These are phyloP conservation scores for Ptychodera flava DNA, from an alignment of 35 echinoderm and acorn worm genomes.

Conservation along the genomic window DNA sequence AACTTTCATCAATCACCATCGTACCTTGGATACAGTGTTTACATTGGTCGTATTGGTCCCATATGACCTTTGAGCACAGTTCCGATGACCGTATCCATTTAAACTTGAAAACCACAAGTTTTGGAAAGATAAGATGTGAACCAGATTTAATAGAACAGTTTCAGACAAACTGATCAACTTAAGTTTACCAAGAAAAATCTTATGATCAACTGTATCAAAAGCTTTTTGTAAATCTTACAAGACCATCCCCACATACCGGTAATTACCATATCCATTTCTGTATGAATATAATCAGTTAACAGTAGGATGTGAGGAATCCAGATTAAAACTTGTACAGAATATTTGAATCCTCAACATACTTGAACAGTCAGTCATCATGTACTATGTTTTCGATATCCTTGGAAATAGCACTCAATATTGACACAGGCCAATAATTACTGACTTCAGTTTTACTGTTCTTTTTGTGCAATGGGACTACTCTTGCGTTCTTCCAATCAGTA, in stretches of 20 bases:
- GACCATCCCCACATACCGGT: not conserved
- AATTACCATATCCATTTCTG: not conserved
- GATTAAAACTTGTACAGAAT: not conserved
- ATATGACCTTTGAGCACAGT: no score
- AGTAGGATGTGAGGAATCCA: not conserved
- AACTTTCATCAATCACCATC: no score
- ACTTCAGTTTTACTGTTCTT: not conserved
- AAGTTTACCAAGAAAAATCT: not conserved
- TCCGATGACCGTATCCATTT: no score
- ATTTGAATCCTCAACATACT: not conserved
- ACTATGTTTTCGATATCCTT: not conserved
- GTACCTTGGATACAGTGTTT: no score
- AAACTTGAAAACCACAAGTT: no score
- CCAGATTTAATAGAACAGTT: no score
- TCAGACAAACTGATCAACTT: not conserved
- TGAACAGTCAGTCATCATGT: not conserved
- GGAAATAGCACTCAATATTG: not conserved
- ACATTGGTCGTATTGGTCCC: no score
- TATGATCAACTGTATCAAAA: slow-evolving; percentile 1
- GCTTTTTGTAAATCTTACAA: not conserved
- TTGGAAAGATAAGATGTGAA: no score
- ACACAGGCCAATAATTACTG: not conserved
- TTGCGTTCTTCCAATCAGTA: not conserved
- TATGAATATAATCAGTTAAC: not conserved
- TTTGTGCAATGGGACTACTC: not conserved